Conservation (phyloP, 2,888 invertebrate genomes). For the Chymomyza amoena region DNA sequence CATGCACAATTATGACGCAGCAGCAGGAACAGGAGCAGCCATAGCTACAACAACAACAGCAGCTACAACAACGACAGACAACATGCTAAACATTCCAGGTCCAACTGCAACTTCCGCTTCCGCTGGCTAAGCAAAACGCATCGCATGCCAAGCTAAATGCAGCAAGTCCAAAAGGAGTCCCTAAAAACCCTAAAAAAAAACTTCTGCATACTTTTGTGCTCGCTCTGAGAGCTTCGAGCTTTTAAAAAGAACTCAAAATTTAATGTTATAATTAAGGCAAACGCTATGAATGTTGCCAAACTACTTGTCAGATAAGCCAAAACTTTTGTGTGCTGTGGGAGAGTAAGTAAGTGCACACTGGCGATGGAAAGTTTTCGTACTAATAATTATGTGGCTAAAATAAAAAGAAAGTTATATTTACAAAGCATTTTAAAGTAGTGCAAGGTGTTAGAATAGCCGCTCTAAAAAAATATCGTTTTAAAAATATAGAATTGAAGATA, state of each 20-base stretch:
- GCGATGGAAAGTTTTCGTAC: no score
- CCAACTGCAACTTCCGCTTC: conserved; percentile 6
- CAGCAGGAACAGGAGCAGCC: background rate
- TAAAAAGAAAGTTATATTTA: no score
- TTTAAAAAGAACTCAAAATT: conserved; percentile 46
- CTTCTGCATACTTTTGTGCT: conserved; percentile 52
- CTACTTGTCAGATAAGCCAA: conserved; percentile 50
- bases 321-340: background rate
- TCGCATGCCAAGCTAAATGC: background rate
- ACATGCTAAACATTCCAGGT: background rate
- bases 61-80: conserved; percentile 6
- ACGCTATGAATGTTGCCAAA: conserved; percentile 43
- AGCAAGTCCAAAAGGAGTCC: background rate
- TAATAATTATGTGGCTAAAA: no score
- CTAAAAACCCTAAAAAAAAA: conserved; percentile 18
- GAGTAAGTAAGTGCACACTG: background rate
- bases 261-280: conserved; percentile 57
- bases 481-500: no score
- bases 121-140: conserved; percentile 4
- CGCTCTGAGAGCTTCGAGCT: conserved; percentile 15
- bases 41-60: conserved; percentile 3
- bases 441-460: no score
- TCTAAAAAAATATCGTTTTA: no score
- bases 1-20: conserved; percentile 7
- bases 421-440: no score